Percentiles rank a stretch among this genome's conserved stretches.
phyloP scores from a whole-genome alignment of 2,888 invertebrate species.

The Chrysolina oricalcia region DNA sequence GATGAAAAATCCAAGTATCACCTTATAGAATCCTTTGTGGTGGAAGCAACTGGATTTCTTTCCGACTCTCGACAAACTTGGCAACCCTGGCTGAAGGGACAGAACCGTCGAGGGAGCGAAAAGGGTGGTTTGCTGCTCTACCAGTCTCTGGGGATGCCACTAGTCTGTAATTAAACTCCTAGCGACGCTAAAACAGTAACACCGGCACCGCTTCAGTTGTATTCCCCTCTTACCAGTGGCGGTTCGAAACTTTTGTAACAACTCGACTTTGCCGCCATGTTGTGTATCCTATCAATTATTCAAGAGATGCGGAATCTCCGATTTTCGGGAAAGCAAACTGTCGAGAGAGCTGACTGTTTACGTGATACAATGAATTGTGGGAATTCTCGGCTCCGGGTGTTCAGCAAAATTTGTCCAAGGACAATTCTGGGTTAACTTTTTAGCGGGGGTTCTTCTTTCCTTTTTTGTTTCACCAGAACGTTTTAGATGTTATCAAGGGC shows the following conservation, averaged over 20 bases:
- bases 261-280: constrained; percentile 23
- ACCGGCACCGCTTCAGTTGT: constrained; percentile 58
- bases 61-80: not conserved
- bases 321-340: constrained; percentile 14
- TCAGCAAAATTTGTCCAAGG: not conserved
- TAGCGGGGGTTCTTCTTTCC: not conserved
- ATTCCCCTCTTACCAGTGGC: constrained; percentile 61
- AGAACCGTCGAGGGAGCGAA: constrained; percentile 52
- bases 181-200: constrained; percentile 62
- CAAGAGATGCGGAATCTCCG: constrained; percentile 18
- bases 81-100: constrained; percentile 44
- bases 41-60: not conserved
- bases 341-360: constrained; percentile 19
- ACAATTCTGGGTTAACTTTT: not conserved
- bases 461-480: too few relatives aligned
- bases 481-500: too few relatives aligned
- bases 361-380: constrained; percentile 14
- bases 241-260: constrained; percentile 31
- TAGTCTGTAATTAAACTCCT: constrained; percentile 71
- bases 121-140: constrained; percentile 66
- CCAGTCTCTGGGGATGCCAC: constrained; percentile 69
- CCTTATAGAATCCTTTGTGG: not conserved
- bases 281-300: constrained; percentile 22
- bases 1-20: not conserved
- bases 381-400: not conserved